These are phyloP conservation scores for Drosophila monieri DNA, from an alignment of 2,888 invertebrate genomes.

Conservation along the genomic window DNA sequence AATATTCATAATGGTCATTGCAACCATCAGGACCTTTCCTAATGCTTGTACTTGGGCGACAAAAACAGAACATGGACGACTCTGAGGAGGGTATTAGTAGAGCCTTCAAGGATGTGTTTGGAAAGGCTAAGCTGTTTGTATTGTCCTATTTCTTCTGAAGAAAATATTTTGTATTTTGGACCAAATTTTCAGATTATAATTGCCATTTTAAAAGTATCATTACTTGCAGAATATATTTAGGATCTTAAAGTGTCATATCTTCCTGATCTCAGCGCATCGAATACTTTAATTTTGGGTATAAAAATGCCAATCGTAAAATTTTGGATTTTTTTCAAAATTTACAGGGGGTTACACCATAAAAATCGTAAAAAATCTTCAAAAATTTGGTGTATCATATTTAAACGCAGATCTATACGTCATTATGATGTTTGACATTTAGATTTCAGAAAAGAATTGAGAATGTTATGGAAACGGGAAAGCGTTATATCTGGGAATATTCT, in stretches of 20 bases:
- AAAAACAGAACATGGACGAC: conserved; percentile 3
- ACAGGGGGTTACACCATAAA: too few relatives aligned
- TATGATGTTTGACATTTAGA: too few relatives aligned
- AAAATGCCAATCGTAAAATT: too few relatives aligned
- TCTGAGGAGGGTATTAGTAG: not conserved
- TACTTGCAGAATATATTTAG: too few relatives aligned
- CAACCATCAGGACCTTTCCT: conserved; percentile 8
- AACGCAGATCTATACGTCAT: too few relatives aligned
- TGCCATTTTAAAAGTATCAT: not conserved
- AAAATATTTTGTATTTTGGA: not conserved
- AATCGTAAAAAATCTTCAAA: too few relatives aligned
- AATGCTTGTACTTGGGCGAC: conserved; percentile 21
- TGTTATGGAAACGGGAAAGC: not conserved
- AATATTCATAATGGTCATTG: conserved; percentile 36
- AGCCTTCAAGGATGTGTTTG: not conserved
- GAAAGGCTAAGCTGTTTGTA: not conserved
- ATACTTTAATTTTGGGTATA: too few relatives aligned
- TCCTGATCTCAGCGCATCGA: too few relatives aligned
- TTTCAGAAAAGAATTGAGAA: not conserved
- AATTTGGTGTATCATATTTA: too few relatives aligned
- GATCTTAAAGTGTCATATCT: too few relatives aligned
- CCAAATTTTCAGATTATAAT: not conserved
- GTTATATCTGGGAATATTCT: not conserved
- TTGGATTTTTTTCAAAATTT: too few relatives aligned
- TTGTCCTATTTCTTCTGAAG: not conserved